Conservation (phyloP, 2,888 invertebrate genomes). For the Gastracanthus pulcherrimus region DNA sequence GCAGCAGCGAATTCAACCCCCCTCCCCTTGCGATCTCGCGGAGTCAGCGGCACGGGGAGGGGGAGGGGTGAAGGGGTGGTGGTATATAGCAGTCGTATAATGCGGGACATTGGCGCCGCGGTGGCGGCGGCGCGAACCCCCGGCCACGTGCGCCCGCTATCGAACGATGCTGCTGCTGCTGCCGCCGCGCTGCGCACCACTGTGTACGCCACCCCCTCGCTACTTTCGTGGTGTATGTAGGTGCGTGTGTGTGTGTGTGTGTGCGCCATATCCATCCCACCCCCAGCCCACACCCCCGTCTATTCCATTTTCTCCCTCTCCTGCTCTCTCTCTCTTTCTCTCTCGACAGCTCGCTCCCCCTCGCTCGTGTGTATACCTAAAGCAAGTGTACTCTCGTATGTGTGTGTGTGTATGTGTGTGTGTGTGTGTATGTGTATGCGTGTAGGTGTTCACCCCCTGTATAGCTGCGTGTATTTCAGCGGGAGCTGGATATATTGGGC, state of each 20-base stretch:
- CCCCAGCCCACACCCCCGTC: not conserved
- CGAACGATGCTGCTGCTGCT: no score
- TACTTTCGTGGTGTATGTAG: conserved; percentile 59
- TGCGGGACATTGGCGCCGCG: conserved; percentile 75
- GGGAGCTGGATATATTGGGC: not conserved
- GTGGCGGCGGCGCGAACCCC: conserved; percentile 72
- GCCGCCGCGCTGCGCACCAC: conserved; percentile 67
- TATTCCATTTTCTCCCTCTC: conserved; percentile 14
- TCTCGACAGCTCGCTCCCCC: not conserved
- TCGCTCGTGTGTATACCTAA: no score
- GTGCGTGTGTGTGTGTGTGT: no score
- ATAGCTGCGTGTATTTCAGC: not conserved
- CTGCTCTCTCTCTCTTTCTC: not conserved
- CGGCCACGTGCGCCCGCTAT: conserved; percentile 76
- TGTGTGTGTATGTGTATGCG: not conserved
- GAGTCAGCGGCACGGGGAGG: conserved; percentile 28
- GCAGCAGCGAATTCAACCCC: not conserved
- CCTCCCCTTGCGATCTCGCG: not conserved
- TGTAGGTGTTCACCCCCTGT: not conserved
- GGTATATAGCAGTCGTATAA: no score
- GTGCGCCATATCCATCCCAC: not conserved
- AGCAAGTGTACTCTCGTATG: not conserved
- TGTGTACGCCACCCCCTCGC: conserved; percentile 60
- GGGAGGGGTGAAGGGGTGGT: conserved; percentile 52
- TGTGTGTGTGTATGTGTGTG: not conserved